Evolutionary conservation across 2,113 vertebrate genomes (phyloP), one percentile per base, ranked within the genome.

Genomic region (Pseudolaguvia tuberculata): DNA sequence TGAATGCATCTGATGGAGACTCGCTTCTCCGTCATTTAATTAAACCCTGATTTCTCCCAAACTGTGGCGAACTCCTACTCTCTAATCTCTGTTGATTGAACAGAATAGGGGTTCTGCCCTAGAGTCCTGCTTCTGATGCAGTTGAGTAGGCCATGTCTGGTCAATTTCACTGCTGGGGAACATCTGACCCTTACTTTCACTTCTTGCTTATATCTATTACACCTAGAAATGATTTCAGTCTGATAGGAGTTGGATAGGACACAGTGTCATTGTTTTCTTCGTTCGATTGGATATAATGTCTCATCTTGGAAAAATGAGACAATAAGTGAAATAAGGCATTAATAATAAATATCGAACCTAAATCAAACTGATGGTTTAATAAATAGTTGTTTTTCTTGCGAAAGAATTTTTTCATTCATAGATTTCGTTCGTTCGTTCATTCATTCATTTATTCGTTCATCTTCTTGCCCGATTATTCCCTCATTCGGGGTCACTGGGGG

Each of bases 31-130:
- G 3, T 17, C 21, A 2, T 63, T 42, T 25, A 23, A 42, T 0
- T 15, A 50, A 67, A 17, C 45, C 63, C 20, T 29, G 39, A 47
- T 65, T 47, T 25, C 12, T 61, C 25, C 2, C 35, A 42, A 8
- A 17, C n/a, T 17, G 39, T 47, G n/a, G 23, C 23, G 18, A 14
- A 5, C 29, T 55, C 11, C n/a, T n/a, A 56, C 68, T 70, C n/a
- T 70, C 6, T 9, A 15, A 23, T 70, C 50, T 42, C 31, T 23
- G 27, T 31, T 42, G 68, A 52, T 56, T 17, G 39, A 50, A 11
- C n/a, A 27, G 51, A 66, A 65, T 25, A 23, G 50, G n/a, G 55
- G 29, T 65, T 78, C 51, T 78, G 58, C 58, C 76, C 61, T 47
- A 18, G 13, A 39, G 55, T 25, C n/a, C 39, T 71, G 53, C 61